These are phyloP conservation scores for Candidula unifasciata DNA, from an alignment of 2,888 invertebrate species.

Conservation along the genomic window DNA sequence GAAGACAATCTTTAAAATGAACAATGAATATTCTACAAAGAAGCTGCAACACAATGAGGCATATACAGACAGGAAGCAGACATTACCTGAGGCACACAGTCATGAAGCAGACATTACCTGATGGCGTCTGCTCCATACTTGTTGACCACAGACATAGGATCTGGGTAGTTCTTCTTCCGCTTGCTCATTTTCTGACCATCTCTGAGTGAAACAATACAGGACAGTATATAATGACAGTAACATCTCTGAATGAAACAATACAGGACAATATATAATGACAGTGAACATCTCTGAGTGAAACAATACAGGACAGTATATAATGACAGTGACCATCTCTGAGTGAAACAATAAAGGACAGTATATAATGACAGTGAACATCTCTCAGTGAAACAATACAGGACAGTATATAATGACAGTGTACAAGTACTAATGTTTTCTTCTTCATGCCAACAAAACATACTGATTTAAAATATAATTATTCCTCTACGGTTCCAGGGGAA, in stretches of 20 bases:
- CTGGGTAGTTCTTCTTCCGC: conserved; percentile 98
- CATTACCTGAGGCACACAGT: conserved; percentile 81
- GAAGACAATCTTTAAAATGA: no score
- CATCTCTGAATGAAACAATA: not conserved
- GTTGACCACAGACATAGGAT: conserved; percentile 90
- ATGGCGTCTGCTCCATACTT: conserved; percentile 98
- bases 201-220: conserved; percentile 71
- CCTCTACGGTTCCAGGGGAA: no score
- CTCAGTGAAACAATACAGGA: conserved; percentile 71
- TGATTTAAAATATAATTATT: no score
- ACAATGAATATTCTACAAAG: no score
- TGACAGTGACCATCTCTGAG: not conserved
- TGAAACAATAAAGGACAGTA: no score
- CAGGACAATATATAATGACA: no score
- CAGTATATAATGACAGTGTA: not conserved
- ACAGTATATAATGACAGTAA: not conserved
- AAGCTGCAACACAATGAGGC: no score
- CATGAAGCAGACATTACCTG: conserved; percentile 78
- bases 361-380: no score
- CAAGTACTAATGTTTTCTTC: no score
- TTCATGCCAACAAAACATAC: no score
- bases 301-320: not conserved
- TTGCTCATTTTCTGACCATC: conserved; percentile 99
- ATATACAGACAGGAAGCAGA: no score
- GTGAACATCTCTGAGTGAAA: conserved; percentile 88